These are phyloP conservation scores for Sinosuthora webbiana DNA, from an alignment of 2,113 vertebrate genomes.

Conservation along the genomic window DNA sequence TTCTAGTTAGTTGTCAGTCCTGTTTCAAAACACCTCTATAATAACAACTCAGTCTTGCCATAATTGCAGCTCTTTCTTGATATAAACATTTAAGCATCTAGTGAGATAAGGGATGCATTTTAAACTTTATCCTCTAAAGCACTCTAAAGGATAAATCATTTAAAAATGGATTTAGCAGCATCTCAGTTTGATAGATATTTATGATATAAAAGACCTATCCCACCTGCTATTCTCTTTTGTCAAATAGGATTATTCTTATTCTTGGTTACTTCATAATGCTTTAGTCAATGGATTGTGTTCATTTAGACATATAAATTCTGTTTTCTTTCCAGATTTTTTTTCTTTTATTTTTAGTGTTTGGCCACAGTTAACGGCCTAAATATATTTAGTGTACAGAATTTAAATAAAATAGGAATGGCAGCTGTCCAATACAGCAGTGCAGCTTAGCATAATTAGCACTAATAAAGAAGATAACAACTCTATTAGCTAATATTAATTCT, in stretches of 20 bases:
- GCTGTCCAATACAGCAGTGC: neutral
- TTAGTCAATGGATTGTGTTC: neutral
- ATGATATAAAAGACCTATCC: neutral
- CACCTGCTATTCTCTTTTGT: neutral
- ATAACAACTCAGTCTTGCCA: neutral
- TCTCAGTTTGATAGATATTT: slow-evolving; percentile 13
- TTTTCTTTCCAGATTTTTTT: neutral
- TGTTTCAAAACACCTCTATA: neutral
- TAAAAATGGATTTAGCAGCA: neutral
- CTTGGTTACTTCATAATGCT: neutral
- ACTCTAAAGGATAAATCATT: neutral
- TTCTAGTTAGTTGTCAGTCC: neutral
- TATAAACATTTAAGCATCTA: neutral
- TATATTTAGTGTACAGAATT: neutral
- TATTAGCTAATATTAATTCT: slow-evolving; percentile 28
- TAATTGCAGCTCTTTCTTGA: neutral
- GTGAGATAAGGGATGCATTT: neutral
- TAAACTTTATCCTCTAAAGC: neutral
- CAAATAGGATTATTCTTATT: neutral
- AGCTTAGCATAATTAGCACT: neutral
- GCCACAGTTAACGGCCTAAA: neutral
- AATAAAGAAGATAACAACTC: slow-evolving; percentile 39
- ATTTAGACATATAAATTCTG: neutral
- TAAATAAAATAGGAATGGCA: slow-evolving; percentile 23
- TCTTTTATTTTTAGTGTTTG: neutral